Base-by-base conservation (phyloP, 2,797 vertebrate genomes). In the Notolabrus celidotus region DNA sequence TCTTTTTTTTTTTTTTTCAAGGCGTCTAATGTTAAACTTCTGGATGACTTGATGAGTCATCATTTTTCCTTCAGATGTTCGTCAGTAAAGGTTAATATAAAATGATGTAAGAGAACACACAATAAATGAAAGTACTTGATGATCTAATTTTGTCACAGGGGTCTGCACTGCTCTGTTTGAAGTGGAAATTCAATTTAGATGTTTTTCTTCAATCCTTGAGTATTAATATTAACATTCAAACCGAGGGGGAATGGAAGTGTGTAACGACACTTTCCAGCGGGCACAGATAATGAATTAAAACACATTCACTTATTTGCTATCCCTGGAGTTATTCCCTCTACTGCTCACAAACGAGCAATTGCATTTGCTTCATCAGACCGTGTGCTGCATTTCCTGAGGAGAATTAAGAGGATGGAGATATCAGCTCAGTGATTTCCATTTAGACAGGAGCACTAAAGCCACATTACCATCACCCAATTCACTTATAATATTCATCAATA, bases 201-300 rank as follows among this genome's bases (percentile, higher is more conserved):
- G 1, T 25, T 56, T 63, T 9, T 16, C 16, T 20, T 53, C 22
- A 34, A 1, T 25, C 19, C 79, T 55, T 45, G 12, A 62, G 16
- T 36, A 23, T 62, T 74, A 79, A 16, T 61, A 70, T 79, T 59
- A 68, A 69, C 63, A 57, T 53, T 62, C 12, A 69, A 43, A 47
- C 33, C 27, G 52, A 47, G 19, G 31, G 59, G 43, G 36, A 65
- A 45, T 36, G 60, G 5, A 38, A 64, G 20, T 52, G 12, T 47
- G 15, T 60, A 53, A 65, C 54, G 33, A 51, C 34, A 63, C 46
- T 45, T 50, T 23, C 55, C 41, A 11, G 19, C 9, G 11, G 10
- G 22, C 33, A 47, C 53, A 46, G 41, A 62, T 46, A 62, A 52
- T 10, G n/a, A 43, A 79, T 71, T 43, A 49, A 69, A 71, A 62